These are phyloP conservation scores for Champsocephalus esox DNA, from an alignment of 2,797 vertebrate species.

Conservation along the genomic window DNA sequence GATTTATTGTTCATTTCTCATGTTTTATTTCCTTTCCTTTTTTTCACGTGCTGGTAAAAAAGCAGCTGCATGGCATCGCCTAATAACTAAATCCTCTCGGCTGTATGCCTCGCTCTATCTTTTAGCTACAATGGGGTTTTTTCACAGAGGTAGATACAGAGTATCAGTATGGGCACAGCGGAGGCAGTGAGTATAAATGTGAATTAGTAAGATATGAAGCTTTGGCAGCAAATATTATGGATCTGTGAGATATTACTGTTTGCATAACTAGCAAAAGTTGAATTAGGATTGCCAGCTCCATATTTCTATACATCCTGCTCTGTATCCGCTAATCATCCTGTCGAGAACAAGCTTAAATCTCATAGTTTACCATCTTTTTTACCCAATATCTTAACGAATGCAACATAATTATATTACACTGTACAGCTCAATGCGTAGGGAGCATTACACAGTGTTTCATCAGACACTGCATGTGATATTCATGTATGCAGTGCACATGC, in stretches of 20 bases:
- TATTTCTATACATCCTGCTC: neutral
- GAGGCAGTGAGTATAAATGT: slow-evolving; percentile 18
- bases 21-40: neutral
- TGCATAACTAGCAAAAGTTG: slow-evolving; percentile 13
- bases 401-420: slow-evolving; percentile 4
- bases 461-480: slow-evolving; percentile 42
- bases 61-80: slow-evolving; percentile 4
- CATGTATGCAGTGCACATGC: slow-evolving; percentile 20
- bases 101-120: slow-evolving; percentile 19
- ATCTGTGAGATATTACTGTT: slow-evolving; percentile 35
- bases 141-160: slow-evolving; percentile 28
- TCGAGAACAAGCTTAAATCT: neutral
- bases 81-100: slow-evolving; percentile 19
- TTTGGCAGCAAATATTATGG: slow-evolving; percentile 14
- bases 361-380: neutral
- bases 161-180: slow-evolving; percentile 25
- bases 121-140: slow-evolving; percentile 16
- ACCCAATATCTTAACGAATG: neutral
- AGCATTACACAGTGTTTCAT: slow-evolving; percentile 64
- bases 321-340: neutral
- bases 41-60: neutral
- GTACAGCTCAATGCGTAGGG: neutral
- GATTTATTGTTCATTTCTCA: too few species aligned
- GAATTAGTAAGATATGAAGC: slow-evolving; percentile 26
- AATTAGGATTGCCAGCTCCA: neutral